Evolutionary conservation across 2,888 invertebrate species (phyloP).

Genomic region (Leptopilina myrica): DNA sequence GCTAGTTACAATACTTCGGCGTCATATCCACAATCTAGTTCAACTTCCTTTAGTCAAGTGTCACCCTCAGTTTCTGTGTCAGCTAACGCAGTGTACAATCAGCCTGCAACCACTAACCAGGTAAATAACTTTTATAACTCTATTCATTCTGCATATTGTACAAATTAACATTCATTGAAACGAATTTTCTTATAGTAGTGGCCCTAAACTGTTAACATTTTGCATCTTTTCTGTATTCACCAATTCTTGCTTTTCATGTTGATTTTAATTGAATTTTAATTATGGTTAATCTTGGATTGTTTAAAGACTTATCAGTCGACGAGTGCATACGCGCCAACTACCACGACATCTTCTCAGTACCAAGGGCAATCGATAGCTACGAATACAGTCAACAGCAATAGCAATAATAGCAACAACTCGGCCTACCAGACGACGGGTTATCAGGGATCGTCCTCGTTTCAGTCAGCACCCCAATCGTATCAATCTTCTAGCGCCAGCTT

Average conservation of each 20-base stretch:
- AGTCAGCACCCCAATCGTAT: slow-evolving; percentile 71
- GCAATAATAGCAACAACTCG: slow-evolving; percentile 61
- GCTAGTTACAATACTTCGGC: slow-evolving; percentile 68
- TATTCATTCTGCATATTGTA: too few species aligned
- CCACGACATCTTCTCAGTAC: slow-evolving; percentile 71
- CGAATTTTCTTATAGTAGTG: too few species aligned
- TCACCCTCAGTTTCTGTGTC: slow-evolving; percentile 70
- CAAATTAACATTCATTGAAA: too few species aligned
- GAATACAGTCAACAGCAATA: slow-evolving; percentile 66
- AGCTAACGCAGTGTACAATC: slow-evolving; percentile 70
- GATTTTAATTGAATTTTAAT: too few species aligned
- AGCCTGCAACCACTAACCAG: slow-evolving; percentile 72
- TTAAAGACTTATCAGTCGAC: slow-evolving; percentile 70
- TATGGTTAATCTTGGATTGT: background rate
- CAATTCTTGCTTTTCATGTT: too few species aligned
- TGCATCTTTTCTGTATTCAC: too few species aligned
- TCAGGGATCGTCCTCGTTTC: slow-evolving; percentile 72
- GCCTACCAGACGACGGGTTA: slow-evolving; percentile 71
- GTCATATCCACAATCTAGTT: slow-evolving; percentile 70
- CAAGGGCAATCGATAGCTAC: slow-evolving; percentile 70
- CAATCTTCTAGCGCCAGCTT: slow-evolving; percentile 73
- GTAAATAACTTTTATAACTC: slow-evolving; percentile 53
- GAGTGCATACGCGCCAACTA: slow-evolving; percentile 70
- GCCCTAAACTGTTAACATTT: too few species aligned
- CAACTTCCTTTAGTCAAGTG: slow-evolving; percentile 72